A percentile compares a stretch with the other conserved stretches of the same genome.
phyloP scores from a whole-genome alignment of 2,113 vertebrate genomes.

The Triplophysa rosa region DNA sequence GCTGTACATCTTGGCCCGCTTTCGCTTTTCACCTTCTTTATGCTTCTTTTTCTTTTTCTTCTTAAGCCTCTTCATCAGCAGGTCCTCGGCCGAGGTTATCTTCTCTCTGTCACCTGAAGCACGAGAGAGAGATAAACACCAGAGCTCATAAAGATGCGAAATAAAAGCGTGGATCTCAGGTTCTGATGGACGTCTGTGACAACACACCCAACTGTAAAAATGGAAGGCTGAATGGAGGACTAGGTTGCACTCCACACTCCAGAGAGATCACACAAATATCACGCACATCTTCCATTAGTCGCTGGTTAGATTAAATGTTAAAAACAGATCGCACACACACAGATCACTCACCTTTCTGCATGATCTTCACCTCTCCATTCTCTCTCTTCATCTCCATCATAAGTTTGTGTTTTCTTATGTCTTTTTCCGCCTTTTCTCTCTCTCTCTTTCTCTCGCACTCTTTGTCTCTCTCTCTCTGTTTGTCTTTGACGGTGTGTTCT shows the following conservation, averaged over 20 bases:
- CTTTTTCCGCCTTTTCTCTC: constrained; percentile 15
- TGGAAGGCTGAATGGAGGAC: too few species aligned
- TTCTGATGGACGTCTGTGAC: too few species aligned
- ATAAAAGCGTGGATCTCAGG: too few species aligned
- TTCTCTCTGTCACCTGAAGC: constrained; percentile 88
- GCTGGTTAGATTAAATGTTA: too few species aligned
- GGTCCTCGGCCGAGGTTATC: constrained; percentile 81
- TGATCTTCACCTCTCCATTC: constrained; percentile 31
- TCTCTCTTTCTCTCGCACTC: constrained; percentile 2
- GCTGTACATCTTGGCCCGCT: constrained; percentile 94
- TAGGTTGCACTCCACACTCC: too few species aligned
- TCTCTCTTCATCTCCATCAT: constrained; percentile 16
- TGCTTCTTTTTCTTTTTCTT: constrained; percentile 99
- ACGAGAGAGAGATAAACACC: not conserved
- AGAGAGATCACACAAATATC: too few species aligned
- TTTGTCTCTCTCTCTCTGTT: not conserved
- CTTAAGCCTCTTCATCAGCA: constrained; percentile 97
- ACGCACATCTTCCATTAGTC: too few species aligned
- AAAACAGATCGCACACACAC: too few species aligned
- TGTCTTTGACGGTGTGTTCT: constrained; percentile 24
- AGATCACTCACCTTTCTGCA: constrained; percentile 10
- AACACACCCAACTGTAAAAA: too few species aligned
- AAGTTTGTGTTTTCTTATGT: constrained; percentile 1
- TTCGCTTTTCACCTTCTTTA: constrained; percentile 94
- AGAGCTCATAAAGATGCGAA: not conserved